These are phyloP conservation scores for Diploptera punctata DNA, from an alignment of 2,888 invertebrate species.

Conservation along the genomic window DNA sequence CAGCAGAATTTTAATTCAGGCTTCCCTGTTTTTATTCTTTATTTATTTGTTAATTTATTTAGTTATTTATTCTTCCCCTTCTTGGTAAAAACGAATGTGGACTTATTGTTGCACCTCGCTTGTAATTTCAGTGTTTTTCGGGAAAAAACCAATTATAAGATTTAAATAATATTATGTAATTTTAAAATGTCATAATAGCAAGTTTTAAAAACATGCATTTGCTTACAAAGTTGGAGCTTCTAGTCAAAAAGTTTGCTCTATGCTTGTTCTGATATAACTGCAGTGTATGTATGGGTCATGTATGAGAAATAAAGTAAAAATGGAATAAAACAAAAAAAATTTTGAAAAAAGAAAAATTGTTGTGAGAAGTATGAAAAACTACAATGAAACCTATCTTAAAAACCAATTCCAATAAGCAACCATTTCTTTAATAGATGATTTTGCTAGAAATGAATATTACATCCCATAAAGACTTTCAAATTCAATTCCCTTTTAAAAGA, in stretches of 20 bases:
- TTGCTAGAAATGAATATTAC: too few species aligned
- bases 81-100: conserved; percentile 36
- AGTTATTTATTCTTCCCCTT: conserved; percentile 35
- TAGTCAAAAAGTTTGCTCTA: conserved; percentile 44
- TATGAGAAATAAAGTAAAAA: conserved; percentile 56
- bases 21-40: conserved; percentile 22
- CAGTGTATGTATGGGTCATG: conserved; percentile 58
- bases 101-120: conserved; percentile 43
- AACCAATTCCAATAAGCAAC: too few species aligned
- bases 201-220: conserved; percentile 33
- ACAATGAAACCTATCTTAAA: too few species aligned
- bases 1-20: conserved; percentile 31
- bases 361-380: too few species aligned
- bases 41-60: conserved; percentile 23
- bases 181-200: conserved; percentile 37
- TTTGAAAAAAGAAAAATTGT: conserved; percentile 5
- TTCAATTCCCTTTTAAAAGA: too few species aligned
- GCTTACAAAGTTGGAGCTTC: conserved; percentile 44
- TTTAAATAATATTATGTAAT: conserved; percentile 39
- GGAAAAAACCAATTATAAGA: conserved; percentile 38
- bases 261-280: conserved; percentile 43
- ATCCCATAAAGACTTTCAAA: too few species aligned
- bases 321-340: conserved; percentile 39
- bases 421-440: too few species aligned
- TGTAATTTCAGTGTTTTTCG: conserved; percentile 42